Conservation (phyloP, 2,888 invertebrate species). For the Frankliniella intonsa region DNA sequence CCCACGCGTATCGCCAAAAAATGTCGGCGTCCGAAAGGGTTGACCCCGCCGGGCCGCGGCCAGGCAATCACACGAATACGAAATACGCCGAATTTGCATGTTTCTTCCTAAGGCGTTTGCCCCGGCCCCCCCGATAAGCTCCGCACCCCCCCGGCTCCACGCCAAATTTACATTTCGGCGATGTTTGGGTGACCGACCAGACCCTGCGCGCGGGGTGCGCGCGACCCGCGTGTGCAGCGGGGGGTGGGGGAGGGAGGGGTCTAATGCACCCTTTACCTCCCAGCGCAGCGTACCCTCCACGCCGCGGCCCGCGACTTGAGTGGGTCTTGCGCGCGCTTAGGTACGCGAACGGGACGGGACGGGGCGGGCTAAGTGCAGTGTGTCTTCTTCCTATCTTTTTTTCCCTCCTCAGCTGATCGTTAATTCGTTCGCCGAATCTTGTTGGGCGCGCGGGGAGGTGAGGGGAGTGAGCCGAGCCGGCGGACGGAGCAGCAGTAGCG, state of each 20-base stretch:
- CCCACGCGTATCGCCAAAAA: constrained; percentile 14
- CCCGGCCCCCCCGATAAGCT: neutral
- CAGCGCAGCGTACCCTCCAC: neutral
- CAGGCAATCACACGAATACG: constrained; percentile 5
- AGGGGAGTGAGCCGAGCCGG: neutral
- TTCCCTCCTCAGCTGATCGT: neutral
- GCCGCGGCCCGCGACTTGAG: neutral
- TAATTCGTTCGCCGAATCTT: constrained; percentile 7
- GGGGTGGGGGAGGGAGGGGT: neutral
- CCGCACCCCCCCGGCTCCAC: neutral
- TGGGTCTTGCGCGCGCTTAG: neutral
- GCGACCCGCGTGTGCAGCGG: neutral
- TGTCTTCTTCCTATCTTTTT: neutral
- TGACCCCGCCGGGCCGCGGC: neutral
- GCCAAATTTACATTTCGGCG: constrained; percentile 22
- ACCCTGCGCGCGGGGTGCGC: neutral
- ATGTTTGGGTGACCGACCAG: constrained; percentile 8
- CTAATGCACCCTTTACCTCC: neutral
- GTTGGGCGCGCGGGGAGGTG: neutral
- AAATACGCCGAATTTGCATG: constrained; percentile 13
- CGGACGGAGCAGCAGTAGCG: neutral
- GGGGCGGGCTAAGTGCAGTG: too few species aligned
- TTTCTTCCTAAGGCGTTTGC: neutral
- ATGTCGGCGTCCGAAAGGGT: neutral
- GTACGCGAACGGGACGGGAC: neutral